Evolutionary conservation across 2,888 invertebrate genomes (phyloP).

Genomic region (Tipula vernalis): DNA sequence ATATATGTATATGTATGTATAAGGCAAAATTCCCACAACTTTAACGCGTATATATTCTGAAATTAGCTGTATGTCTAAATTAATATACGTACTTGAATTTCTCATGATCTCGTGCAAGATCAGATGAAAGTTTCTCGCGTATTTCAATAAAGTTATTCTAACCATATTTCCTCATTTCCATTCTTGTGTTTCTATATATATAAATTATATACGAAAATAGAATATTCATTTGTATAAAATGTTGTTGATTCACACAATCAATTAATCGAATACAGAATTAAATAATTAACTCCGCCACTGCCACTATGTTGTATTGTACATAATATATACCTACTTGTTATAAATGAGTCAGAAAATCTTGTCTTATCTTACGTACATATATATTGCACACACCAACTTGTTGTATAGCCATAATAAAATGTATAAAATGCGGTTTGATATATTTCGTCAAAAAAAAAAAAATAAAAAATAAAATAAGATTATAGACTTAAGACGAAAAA

Average conservation of each 20-base stretch:
- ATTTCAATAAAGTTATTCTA: neutral
- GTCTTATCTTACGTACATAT: neutral
- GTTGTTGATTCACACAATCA: neutral
- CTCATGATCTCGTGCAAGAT: neutral
- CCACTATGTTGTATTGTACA: neutral
- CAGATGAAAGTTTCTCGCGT: neutral
- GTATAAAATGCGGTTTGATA: neutral
- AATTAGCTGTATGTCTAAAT: neutral
- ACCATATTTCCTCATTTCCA: neutral
- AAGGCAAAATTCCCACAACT: neutral
- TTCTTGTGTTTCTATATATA: neutral
- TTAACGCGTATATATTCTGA: neutral
- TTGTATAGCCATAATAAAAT: neutral
- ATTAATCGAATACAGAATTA: neutral
- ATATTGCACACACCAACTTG: neutral
- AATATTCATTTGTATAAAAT: neutral
- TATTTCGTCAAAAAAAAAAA: conserved; percentile 1
- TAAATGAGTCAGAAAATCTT: neutral
- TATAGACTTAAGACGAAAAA: neutral
- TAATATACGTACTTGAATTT: neutral
- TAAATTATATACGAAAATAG: neutral
- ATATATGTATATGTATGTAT: too few relatives aligned
- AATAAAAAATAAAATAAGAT: neutral
- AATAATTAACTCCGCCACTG: neutral
- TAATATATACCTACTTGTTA: neutral